Evolutionary conservation across 1,140 invertebrate genomes (phyloP).

Genomic region (Drosophila pandora): DNA sequence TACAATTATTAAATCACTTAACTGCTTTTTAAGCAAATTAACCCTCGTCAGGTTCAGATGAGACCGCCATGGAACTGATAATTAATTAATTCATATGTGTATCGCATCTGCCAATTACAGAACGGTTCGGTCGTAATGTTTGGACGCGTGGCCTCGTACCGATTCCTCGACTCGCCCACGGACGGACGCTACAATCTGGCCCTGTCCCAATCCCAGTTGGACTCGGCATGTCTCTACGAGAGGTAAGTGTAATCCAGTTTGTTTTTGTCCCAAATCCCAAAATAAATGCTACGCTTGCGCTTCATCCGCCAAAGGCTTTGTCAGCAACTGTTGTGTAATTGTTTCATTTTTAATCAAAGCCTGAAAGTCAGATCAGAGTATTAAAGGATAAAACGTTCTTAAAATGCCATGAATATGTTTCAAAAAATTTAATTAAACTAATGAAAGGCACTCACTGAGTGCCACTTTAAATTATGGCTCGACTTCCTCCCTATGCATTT

Average conservation of each 20-base stretch:
- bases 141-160: constrained; percentile 95
- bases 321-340: background rate
- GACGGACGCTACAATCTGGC: constrained; percentile 90
- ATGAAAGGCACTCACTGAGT: background rate
- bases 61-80: background rate
- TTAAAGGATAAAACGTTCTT: background rate
- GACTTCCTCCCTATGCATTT: background rate
- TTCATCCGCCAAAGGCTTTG: constrained; percentile 27
- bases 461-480: background rate
- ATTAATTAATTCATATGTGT: constrained; percentile 31
- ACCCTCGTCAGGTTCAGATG: constrained; percentile 29
- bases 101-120: constrained; percentile 78
- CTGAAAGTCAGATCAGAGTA: background rate
- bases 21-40: constrained; percentile 25
- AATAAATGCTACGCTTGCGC: constrained; percentile 21
- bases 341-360: background rate
- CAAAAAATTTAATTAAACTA: no score
- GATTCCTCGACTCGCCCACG: constrained; percentile 95
- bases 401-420: no score
- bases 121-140: constrained; percentile 95
- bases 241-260: constrained; percentile 85
- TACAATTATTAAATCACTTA: constrained; percentile 48
- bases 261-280: background rate
- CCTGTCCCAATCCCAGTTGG: constrained; percentile 87
- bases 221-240: constrained; percentile 91